Percentiles rank a stretch among this genome's conserved stretches.
These are phyloP conservation scores for Styela plicata DNA, from an alignment of 23 tunicate species.

Conservation along the genomic window DNA sequence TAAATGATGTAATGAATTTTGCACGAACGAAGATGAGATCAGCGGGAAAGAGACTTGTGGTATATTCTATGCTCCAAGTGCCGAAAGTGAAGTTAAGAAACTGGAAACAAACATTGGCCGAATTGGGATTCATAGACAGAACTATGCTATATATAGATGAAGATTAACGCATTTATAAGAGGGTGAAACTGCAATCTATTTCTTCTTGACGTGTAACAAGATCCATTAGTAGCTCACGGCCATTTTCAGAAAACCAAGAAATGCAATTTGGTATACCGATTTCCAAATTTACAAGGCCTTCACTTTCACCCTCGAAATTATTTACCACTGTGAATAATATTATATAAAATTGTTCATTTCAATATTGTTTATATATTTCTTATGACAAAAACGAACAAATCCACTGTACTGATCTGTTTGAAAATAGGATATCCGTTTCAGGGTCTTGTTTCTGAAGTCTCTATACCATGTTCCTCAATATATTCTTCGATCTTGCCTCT, in stretches of 20 bases:
- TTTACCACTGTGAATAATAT: neutral
- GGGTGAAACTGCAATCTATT: too few species aligned
- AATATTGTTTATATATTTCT: neutral
- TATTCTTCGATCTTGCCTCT: slow-evolving; percentile 40
- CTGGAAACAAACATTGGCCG: slow-evolving; percentile 26
- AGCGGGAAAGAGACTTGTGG: slow-evolving; percentile 32
- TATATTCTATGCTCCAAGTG: slow-evolving; percentile 62
- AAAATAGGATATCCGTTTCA: too few species aligned
- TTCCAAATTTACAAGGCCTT: too few species aligned
- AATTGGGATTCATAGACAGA: slow-evolving; percentile 43
- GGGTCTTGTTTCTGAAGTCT: neutral
- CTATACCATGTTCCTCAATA: slow-evolving; percentile 33
- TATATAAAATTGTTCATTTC: neutral
- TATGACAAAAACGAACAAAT: too few species aligned
- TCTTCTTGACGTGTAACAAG: too few species aligned
- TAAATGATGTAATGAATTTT: slow-evolving; percentile 43
- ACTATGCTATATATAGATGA: slow-evolving; percentile 83
- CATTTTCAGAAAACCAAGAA: too few species aligned
- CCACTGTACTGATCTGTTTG: too few species aligned
- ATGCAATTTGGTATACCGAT: too few species aligned
- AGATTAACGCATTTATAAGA: too few species aligned
- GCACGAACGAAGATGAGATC: slow-evolving; percentile 42
- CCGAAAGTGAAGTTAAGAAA: slow-evolving; percentile 50
- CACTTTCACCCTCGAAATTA: too few species aligned
- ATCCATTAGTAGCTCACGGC: too few species aligned